phyloP scores from a whole-genome alignment of 35 echinoderm and acorn worm genomes.

The Diadema setosum region DNA sequence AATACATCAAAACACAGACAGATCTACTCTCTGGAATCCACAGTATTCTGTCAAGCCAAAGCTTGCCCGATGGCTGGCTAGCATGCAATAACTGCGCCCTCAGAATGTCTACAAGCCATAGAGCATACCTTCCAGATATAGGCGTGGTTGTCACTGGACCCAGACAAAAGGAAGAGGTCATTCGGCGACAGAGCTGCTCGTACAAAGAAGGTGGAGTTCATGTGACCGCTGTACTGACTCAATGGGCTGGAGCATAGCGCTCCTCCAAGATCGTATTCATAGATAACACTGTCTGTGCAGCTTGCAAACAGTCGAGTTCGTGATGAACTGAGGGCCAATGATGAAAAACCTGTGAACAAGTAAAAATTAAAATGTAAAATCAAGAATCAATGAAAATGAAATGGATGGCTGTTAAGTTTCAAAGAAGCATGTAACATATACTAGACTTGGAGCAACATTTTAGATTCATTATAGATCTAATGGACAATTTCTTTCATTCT shows the following conservation, averaged over 20 bases:
- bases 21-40: too few relatives aligned
- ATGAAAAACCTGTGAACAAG: constrained; percentile 59
- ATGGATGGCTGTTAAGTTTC: too few relatives aligned
- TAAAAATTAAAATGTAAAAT: too few relatives aligned
- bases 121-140: constrained; percentile 90
- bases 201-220: constrained; percentile 87
- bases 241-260: constrained; percentile 16
- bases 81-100: too few relatives aligned
- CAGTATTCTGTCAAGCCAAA: too few relatives aligned
- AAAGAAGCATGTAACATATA: too few relatives aligned
- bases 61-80: not conserved
- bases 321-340: constrained; percentile 66
- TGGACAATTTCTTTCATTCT: too few relatives aligned
- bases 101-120: too few relatives aligned
- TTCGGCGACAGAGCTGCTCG: constrained; percentile 73
- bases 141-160: constrained; percentile 83
- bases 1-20: too few relatives aligned
- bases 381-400: too few relatives aligned
- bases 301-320: constrained; percentile 72
- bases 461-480: too few relatives aligned
- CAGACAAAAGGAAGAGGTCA: constrained; percentile 74
- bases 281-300: constrained; percentile 83
- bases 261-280: constrained; percentile 65
- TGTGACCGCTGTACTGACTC: constrained; percentile 58
- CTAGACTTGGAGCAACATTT: too few relatives aligned